These are phyloP conservation scores for Alsophila aescularia DNA, from an alignment of 2,888 invertebrate genomes.

Conservation along the genomic window DNA sequence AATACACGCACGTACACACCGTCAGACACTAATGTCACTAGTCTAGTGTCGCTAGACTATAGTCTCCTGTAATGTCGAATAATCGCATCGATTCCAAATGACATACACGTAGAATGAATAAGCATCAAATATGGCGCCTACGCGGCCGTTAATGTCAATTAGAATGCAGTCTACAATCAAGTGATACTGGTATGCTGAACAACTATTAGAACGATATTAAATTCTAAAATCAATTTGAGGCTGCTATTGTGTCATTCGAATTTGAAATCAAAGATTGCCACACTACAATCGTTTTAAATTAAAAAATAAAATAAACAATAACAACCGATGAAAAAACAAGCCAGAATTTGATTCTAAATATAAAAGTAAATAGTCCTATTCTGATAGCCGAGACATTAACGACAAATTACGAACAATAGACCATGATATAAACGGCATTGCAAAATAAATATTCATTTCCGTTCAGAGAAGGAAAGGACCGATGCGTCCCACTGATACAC, in stretches of 20 bases:
- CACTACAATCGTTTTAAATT: neutral
- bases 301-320: neutral
- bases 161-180: constrained; percentile 25
- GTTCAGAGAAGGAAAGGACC: constrained; percentile 57
- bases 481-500: constrained; percentile 71
- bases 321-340: neutral
- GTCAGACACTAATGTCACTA: constrained; percentile 8
- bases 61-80: constrained; percentile 50
- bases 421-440: constrained; percentile 51
- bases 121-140: constrained; percentile 53
- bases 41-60: constrained; percentile 12
- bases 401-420: constrained; percentile 73
- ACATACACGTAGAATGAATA: constrained; percentile 50
- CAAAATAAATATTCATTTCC: constrained; percentile 79
- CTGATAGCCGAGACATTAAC: constrained; percentile 45
- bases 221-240: constrained; percentile 1
- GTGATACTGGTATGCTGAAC: constrained; percentile 14
- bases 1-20: constrained; percentile 36
- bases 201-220: constrained; percentile 17
- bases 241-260: neutral
- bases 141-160: constrained; percentile 29
- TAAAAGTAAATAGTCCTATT: constrained; percentile 38
- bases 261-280: neutral
- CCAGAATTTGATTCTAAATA: constrained; percentile 13
- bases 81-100: constrained; percentile 56